These are phyloP conservation scores for Drosophila sechellia DNA, from an alignment of 1,140 invertebrate genomes.

Conservation along the genomic window DNA sequence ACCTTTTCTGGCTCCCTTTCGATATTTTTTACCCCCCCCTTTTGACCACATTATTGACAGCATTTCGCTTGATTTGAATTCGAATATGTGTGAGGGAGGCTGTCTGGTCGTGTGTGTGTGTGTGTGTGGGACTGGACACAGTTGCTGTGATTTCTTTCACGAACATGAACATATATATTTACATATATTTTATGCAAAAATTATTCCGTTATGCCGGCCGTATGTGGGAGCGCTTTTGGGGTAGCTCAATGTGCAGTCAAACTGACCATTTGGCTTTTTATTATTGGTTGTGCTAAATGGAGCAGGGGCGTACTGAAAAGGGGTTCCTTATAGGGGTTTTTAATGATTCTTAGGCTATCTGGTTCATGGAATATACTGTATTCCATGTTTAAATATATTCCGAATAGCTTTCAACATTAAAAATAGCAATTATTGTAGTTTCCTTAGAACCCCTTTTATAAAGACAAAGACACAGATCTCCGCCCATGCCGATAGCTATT, in stretches of 20 bases:
- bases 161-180: slow-evolving; percentile 76
- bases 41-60: slow-evolving; percentile 73
- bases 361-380: too few species aligned
- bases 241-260: slow-evolving; percentile 66
- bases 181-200: slow-evolving; percentile 84
- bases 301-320: slow-evolving; percentile 30
- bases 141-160: slow-evolving; percentile 81
- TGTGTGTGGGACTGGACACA: slow-evolving; percentile 57
- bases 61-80: slow-evolving; percentile 82
- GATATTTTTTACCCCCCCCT: slow-evolving; percentile 2
- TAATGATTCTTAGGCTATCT: too few species aligned
- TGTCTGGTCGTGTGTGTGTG: slow-evolving; percentile 2
- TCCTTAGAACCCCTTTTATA: not conserved
- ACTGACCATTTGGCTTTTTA: slow-evolving; percentile 82
- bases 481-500: slow-evolving; percentile 24
- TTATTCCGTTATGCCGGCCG: slow-evolving; percentile 78
- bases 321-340: not conserved
- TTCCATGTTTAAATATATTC: not conserved
- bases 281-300: slow-evolving; percentile 72
- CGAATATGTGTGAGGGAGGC: slow-evolving; percentile 50
- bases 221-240: slow-evolving; percentile 66
- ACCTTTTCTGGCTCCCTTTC: slow-evolving; percentile 30
- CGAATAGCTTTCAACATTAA: not conserved
- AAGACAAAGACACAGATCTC: not conserved
- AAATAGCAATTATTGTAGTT: not conserved